Base-by-base conservation (phyloP, 2,797 vertebrate species). In the Acrossocheilus wenchowensis region DNA sequence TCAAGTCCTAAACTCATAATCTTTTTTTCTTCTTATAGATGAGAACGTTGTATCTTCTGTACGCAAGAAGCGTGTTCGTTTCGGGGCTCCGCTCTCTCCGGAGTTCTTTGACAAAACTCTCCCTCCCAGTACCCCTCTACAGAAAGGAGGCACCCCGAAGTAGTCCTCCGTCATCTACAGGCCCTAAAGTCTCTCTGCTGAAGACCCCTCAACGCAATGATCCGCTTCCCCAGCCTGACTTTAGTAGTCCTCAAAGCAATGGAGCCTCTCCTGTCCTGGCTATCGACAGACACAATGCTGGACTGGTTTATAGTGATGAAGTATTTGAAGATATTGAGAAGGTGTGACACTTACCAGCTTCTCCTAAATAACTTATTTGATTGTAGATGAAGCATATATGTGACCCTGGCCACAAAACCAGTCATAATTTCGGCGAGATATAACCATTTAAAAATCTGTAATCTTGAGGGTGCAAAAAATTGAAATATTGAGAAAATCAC, bases 31-130 rank as follows among this genome's bases (percentile, higher is more conserved):
- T 8, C 2, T 15, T 88, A 6, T 88, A 94, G 94, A 87, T 62
- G 87, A 90, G 9, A 45, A 69, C 4, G 86, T 72, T 6, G 72
- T 71, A 43, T 88, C 91, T 0, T 36, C 81, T 0, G 15, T 48
- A 30, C 26, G 88, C 52, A 93, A 89, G 78, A 95, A 95, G 89
- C 90, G 74, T 0, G 96, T 96, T 60, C 94, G n/a, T 48, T 96
- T 96, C 2, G 95, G 96, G 12, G 91, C 71, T 7, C 93, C 92
- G 0, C 95, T 96, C 6, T 93, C 94, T 39, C 96, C 96, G 0
- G 95, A 96, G 92, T 88, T 95, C 34, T 96, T 96, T 15, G 95
- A 96, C 91, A 95, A 92, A 91, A 87, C 88, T 78, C 90, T 96
- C 15, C 95, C 95, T n/a, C 94, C 96, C 41, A 95, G 93, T 90